These are phyloP conservation scores for Frieseomelitta varia DNA, from an alignment of 1,140 invertebrate genomes.

Conservation along the genomic window DNA sequence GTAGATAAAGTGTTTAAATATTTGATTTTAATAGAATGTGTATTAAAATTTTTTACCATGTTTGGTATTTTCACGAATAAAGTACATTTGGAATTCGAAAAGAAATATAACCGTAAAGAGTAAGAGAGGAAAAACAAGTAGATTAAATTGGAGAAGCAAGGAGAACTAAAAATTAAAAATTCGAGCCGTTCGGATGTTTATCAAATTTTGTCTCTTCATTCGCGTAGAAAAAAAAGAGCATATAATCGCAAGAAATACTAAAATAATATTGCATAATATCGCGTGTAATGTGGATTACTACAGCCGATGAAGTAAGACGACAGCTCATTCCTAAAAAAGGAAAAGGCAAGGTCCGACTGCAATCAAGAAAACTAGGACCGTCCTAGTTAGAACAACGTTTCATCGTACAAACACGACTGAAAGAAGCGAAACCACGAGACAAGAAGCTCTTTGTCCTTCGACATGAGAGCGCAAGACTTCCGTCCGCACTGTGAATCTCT, in stretches of 20 bases:
- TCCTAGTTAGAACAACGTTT: neutral
- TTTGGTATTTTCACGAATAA: no score
- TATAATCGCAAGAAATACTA: no score
- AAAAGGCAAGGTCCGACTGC: no score
- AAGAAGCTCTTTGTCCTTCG: conserved; percentile 48
- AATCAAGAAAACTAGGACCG: neutral
- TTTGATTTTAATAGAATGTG: no score
- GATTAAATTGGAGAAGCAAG: neutral
- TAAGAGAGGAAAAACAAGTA: no score
- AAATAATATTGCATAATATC: neutral
- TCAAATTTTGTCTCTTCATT: neutral
- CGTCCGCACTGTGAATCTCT: neutral
- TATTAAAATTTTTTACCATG: no score
- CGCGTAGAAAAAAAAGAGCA: neutral
- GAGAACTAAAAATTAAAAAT: neutral
- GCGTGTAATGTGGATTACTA: neutral
- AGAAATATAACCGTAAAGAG: no score
- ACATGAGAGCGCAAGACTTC: conserved; percentile 29
- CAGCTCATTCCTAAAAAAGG: neutral
- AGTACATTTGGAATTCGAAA: no score
- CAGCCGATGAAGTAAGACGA: neutral
- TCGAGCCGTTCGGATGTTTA: neutral
- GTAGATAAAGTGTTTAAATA: no score
- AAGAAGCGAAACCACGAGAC: conserved; percentile 23
- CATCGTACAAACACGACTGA: neutral